Base-by-base conservation (phyloP, 2,888 invertebrate species). In the Scaptomyza polygonia region DNA sequence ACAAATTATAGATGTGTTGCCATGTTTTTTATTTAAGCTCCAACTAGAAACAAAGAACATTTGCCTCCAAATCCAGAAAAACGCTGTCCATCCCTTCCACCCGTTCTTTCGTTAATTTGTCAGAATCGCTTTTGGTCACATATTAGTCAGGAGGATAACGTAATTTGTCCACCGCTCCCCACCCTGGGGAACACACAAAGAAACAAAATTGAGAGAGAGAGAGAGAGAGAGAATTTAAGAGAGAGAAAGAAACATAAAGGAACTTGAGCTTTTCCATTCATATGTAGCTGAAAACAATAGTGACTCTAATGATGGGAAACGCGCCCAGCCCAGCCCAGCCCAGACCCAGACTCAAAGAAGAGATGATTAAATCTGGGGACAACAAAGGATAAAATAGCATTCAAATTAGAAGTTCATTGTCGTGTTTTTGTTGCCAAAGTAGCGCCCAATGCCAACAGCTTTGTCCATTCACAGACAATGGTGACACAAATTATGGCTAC, bases 321-420 rank as follows among this genome's bases (percentile, higher is more conserved):
- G 64, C 61, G 49, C 34, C 29, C 45, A 68, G 51, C 21, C 56
- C 49, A 61, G 9, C 5, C 21, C 21, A 21, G 21, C 12, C 32
- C 32, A 4, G 11, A 25, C 36, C 14, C 36, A 8, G 36, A 2
- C 3, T 14, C 8, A 14, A 8, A 36, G 67, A 45, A 74, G 62
- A 9, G 16, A 84, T 86, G 84, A 84, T 84, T 84, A 78, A 84
- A 86, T 84, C 87, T 82, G 65, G 36, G 63, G 34, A 72, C 72
- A 77, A 84, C 84, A 84, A 84, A 82, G 74, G 65, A 66, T 61
- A 77, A 82, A 81, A 84, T 86, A 84, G 71, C 70, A 84, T 84
- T 84, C 85, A 84, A 84, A 84, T 84, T 84, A 84, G 87, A 82
- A 73, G 73, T 82, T 80, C 80, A 84, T 84, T 84, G 84, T 84